Evolutionary conservation across 2,113 vertebrate species (phyloP).

Genomic region (Actenoides lindsayi): DNA sequence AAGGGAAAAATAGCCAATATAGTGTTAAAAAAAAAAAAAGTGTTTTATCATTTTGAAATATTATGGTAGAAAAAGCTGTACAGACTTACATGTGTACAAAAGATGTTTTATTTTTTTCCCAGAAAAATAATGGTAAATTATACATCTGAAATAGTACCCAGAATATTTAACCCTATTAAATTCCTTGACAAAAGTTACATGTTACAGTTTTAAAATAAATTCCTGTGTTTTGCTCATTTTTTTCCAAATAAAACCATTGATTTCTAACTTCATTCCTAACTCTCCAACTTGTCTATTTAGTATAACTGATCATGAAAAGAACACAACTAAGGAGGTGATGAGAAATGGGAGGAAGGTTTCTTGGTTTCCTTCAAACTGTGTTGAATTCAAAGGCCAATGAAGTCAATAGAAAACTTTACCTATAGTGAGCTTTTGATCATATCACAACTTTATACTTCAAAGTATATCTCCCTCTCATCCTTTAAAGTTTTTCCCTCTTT

Average conservation of each 20-base stretch:
- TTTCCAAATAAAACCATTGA: not conserved
- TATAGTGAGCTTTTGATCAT: conserved; percentile 21
- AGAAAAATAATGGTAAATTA: not conserved
- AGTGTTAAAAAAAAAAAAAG: not conserved
- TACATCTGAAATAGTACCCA: not conserved
- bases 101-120: not conserved
- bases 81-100: not conserved
- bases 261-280: not conserved
- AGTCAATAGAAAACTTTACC: not conserved
- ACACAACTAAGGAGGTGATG: not conserved
- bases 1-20: not conserved
- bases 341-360: not conserved
- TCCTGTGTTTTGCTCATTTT: not conserved
- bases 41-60: not conserved
- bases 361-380: not conserved
- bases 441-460: conserved; percentile 2
- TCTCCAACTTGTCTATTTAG: not conserved
- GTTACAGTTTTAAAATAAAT: not conserved
- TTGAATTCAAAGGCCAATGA: not conserved
- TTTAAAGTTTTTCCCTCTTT: not conserved
- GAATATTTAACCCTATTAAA: not conserved
- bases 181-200: not conserved
- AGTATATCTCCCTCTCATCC: not conserved
- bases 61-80: not conserved
- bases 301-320: not conserved